These are phyloP conservation scores for Perithous albicinctus DNA, from an alignment of 2,888 invertebrate genomes.

Conservation along the genomic window DNA sequence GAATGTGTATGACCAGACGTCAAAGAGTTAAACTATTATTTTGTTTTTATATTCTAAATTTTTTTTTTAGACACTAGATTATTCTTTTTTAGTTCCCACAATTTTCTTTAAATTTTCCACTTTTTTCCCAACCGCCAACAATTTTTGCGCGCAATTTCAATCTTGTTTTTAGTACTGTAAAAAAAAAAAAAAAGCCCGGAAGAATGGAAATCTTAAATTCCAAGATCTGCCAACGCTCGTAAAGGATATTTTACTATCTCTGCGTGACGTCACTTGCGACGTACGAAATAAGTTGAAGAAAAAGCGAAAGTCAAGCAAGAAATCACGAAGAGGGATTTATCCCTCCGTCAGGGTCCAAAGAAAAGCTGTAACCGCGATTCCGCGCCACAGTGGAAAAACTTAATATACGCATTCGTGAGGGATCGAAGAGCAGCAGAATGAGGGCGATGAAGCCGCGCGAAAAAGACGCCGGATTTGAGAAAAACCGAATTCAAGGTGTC, in stretches of 20 bases:
- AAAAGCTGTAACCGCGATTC: not conserved
- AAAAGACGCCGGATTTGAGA: not conserved
- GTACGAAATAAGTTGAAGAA: not conserved
- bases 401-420: constrained; percentile 19
- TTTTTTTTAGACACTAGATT: not conserved
- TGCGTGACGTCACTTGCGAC: not conserved
- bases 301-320: constrained; percentile 7
- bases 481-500: constrained; percentile 40
- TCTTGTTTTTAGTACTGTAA: too few species aligned
- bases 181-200: constrained; percentile 6
- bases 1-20: too few species aligned
- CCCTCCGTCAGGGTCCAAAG: not conserved
- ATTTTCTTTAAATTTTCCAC: not conserved
- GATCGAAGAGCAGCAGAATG: not conserved
- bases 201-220: too few species aligned
- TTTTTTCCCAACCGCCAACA: not conserved
- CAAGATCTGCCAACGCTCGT: constrained; percentile 21
- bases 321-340: constrained; percentile 5
- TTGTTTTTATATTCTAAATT: not conserved
- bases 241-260: not conserved
- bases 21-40: too few species aligned
- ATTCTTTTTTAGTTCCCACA: too few species aligned
- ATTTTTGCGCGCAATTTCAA: too few species aligned
- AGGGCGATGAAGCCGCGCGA: constrained; percentile 46
- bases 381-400: not conserved